Evolutionary conservation across 2,113 vertebrate genomes (phyloP).

Genomic region (Mormyrus lacerda): DNA sequence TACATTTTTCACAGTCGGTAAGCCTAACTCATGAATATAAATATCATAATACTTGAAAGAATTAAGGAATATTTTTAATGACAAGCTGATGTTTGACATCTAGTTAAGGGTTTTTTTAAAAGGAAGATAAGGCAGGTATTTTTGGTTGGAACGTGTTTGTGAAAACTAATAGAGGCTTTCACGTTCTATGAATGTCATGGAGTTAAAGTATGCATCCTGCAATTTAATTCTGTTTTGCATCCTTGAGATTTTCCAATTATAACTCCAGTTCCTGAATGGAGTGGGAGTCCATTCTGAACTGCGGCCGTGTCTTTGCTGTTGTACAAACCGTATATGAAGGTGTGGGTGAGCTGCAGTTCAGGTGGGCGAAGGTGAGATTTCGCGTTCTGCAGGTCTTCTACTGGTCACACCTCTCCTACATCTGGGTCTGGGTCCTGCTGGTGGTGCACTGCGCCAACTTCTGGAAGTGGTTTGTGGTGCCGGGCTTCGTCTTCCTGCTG

Average conservation of each 20-base stretch:
- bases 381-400: constrained; percentile 70
- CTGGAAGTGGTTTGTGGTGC: constrained; percentile 85
- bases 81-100: background rate
- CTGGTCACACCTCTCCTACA: constrained; percentile 81
- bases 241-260: background rate
- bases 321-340: background rate
- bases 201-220: background rate
- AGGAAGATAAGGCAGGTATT: background rate
- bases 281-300: background rate
- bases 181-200: background rate
- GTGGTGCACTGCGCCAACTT: constrained; percentile 77
- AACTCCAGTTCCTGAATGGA: background rate
- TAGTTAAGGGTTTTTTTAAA: background rate
- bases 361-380: background rate
- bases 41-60: background rate
- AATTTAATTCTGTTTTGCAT: background rate
- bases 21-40: background rate
- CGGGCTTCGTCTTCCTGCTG: constrained; percentile 66
- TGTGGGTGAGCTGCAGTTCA: background rate
- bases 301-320: background rate
- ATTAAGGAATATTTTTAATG: background rate
- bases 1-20: background rate
- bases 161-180: background rate
- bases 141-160: background rate
- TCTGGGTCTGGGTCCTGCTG: constrained; percentile 73